Evolutionary conservation across 1,140 invertebrate species (phyloP).

Genomic region (Aphaenogaster rudis): DNA sequence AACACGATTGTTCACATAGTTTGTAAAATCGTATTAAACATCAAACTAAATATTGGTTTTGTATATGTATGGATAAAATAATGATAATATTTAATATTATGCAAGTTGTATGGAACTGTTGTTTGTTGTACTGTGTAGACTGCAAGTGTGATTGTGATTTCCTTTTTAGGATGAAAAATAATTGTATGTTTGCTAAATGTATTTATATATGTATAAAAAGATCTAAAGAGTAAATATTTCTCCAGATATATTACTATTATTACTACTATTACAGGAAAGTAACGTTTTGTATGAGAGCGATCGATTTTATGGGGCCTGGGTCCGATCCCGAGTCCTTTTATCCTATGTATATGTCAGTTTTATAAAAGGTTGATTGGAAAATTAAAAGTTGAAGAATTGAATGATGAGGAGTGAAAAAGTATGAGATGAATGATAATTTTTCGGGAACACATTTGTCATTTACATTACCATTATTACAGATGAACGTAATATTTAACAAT

Average conservation of each 20-base stretch:
- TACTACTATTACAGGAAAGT: neutral
- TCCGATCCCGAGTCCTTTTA: no score
- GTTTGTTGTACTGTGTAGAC: slow-evolving; percentile 41
- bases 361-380: neutral
- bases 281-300: neutral
- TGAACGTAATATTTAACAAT: slow-evolving; percentile 3
- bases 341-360: no score
- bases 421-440: neutral
- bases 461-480: neutral
- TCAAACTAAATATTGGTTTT: slow-evolving; percentile 47
- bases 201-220: slow-evolving; percentile 68
- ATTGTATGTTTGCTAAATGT: slow-evolving; percentile 36
- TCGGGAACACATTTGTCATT: neutral
- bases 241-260: neutral
- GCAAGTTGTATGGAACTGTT: slow-evolving; percentile 38
- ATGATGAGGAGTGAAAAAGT: neutral
- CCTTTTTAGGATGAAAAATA: slow-evolving; percentile 35
- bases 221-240: slow-evolving; percentile 10
- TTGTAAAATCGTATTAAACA: slow-evolving; percentile 49
- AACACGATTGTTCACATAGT: slow-evolving; percentile 55
- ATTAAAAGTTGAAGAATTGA: no score
- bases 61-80: slow-evolving; percentile 45
- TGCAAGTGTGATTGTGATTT: slow-evolving; percentile 32
- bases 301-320: no score
- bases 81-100: slow-evolving; percentile 29